Evolutionary conservation across 2,797 vertebrate genomes (phyloP), one percentile per base, ranked within the genome.

Genomic region (Emydoidea blandingii): DNA sequence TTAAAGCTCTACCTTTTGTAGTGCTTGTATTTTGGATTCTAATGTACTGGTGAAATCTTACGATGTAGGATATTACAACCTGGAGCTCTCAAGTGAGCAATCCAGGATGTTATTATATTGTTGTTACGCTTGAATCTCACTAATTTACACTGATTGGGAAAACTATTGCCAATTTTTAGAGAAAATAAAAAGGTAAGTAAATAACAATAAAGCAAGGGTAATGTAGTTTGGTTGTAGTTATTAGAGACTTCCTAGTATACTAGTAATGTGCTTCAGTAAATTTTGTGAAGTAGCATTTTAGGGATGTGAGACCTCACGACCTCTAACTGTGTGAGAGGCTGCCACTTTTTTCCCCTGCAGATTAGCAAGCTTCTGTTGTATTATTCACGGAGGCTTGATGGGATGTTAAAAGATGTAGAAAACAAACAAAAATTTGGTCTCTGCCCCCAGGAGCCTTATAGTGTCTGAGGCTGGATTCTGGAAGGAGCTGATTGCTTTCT

Each of bases 1-100:
- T 41, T 7, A n/a, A 16, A n/a, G 31, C 29, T 59, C 65, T 82
- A 31, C 16, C 44, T 94, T 94, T 87, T 79, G 50, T 76, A 29
- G 57, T 89, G 44, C 72, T 81, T 87, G 79, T 85, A 49, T 0
- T 93, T 93, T 90, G 49, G 92, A 54, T 12, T 25, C 97, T 19
- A 91, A 0, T 92, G 95, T 87, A 52, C 0, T 54, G 57, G 56
- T 72, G 56, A 80, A 85, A n/a, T 29, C 1, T 82, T 94, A 79
- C 59, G 23, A 53, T 83, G 95, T 59, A 85, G 94, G 79, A 78
- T 89, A 57, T 81, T 59, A 0, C 53, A 91, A 85, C 54, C 37
- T 92, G 15, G 34, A n/a, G 83, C 80, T 87, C 81, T 87, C 57
- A 2, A 56, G 57, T 18, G 19, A 47, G 25, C 21, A 3, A 0